These are phyloP conservation scores for Amyelois transitella DNA, from an alignment of 1,140 invertebrate genomes.

Conservation along the genomic window DNA sequence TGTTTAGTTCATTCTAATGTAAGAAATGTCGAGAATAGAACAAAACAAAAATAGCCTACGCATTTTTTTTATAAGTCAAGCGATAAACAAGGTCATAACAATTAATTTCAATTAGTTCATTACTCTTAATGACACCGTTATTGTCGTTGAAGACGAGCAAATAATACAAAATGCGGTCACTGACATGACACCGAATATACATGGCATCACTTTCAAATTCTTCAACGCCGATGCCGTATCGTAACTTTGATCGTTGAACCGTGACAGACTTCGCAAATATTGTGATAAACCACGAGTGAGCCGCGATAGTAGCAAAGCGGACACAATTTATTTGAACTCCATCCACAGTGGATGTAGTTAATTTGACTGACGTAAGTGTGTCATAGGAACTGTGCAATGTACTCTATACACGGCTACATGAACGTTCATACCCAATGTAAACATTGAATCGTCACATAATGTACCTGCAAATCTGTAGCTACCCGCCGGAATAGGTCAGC, in stretches of 20 bases:
- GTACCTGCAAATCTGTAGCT: constrained; percentile 76
- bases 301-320: neutral
- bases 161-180: constrained; percentile 6
- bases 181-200: constrained; percentile 5
- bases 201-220: neutral
- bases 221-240: neutral
- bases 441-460: neutral
- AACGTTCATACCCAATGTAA: neutral
- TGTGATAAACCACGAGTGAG: neutral
- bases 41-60: too few relatives aligned
- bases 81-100: neutral
- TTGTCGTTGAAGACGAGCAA: neutral
- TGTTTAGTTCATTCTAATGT: too few relatives aligned
- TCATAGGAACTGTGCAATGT: neutral
- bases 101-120: neutral
- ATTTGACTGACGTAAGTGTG: neutral
- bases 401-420: too few relatives aligned
- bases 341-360: neutral
- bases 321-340: neutral
- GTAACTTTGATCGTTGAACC: neutral
- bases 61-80: too few relatives aligned
- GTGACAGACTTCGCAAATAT: neutral
- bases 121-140: neutral
- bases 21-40: too few relatives aligned
- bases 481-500: constrained; percentile 78